Evolutionary conservation across 2,888 invertebrate species (phyloP).

Genomic region (Dorcus parallelipipedus): DNA sequence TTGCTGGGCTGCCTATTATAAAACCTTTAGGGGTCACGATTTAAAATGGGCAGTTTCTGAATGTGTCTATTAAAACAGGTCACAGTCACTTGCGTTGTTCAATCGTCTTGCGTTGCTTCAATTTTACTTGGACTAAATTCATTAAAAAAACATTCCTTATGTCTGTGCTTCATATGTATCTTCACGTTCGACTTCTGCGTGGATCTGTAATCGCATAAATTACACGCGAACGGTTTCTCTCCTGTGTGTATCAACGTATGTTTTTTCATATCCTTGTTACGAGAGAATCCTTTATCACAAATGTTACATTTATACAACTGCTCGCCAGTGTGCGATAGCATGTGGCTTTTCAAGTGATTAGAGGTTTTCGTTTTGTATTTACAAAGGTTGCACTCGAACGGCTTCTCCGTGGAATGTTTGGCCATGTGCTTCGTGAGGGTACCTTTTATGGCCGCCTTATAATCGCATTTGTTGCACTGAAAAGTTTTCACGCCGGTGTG

Average conservation of each 20-base stretch:
- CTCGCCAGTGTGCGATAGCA: constrained; percentile 2
- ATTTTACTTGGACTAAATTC: too few species aligned
- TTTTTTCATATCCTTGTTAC: constrained; percentile 20
- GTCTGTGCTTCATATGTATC: constrained; percentile 14
- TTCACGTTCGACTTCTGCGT: constrained; percentile 23
- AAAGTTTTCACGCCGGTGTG: constrained; percentile 13
- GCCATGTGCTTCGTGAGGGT: constrained; percentile 3
- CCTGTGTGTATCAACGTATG: constrained; percentile 23
- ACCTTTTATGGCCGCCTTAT: constrained; percentile 1
- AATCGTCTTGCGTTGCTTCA: too few species aligned
- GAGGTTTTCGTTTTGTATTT: not conserved
- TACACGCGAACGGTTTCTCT: constrained; percentile 21
- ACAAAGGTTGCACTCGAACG: constrained; percentile 13
- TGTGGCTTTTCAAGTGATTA: not conserved
- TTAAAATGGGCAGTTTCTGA: too few species aligned
- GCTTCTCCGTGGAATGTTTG: constrained; percentile 2
- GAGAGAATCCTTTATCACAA: constrained; percentile 23
- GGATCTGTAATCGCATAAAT: constrained; percentile 21
- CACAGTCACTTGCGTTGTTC: too few species aligned
- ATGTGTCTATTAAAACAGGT: too few species aligned
- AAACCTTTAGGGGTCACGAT: too few species aligned
- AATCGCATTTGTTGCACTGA: constrained; percentile 5
- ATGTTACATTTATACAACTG: constrained; percentile 7
- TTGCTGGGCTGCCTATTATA: too few species aligned
- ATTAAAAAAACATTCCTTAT: too few species aligned